Evolutionary conservation across 2,113 vertebrate genomes (phyloP), one percentile per base, ranked within the genome.

Genomic region (Thunnus thynnus): DNA sequence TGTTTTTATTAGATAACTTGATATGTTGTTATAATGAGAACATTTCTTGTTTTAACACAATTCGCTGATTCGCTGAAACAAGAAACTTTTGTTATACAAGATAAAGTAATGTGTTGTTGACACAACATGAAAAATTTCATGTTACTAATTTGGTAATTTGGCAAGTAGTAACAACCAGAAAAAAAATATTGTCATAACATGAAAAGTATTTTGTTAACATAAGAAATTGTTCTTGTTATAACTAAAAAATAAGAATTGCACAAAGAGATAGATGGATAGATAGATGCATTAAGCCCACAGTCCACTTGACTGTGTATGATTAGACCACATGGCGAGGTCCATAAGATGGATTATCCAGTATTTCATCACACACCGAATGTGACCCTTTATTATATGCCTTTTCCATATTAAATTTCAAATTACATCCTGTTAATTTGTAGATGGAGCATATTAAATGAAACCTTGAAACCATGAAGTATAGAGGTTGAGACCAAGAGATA

Each of bases 391-490:
- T 86, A 85, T 83, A 63, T 58, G 78, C 77, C 85, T 80, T 88
- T 85, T 82, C 74, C 82, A 89, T 91, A 91, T 90, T 91, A 85
- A 86, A 90, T 86, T 87, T 83, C 81, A 91, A 90, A 92, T 91
- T 89, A 92, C 88, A 87, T 92, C 84, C 88, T 83, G 76, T 73
- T 90, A 91, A 89, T 92, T 91, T 91, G 90, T 87, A 78, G 82
- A 89, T 13, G 87, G 78, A 90, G 89, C 90, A 92, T 85, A 90
- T 91, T 90, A 92, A 93, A 92, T 94, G 83, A 90, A 92, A 91
- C 82, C 87, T 88, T 79, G 84, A 90, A 86, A 90, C 65, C 86
- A 80, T 90, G 86, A 92, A 91, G 87, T 85, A 84, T 82, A 81
- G 90, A 89, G 87, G 87, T 82, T 68, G 79, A 85, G 84, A 89